These are phyloP conservation scores for Ianthella basta DNA, from an alignment of 37 sponge, comb jelly and placozoan genomes.

Conservation along the genomic window DNA sequence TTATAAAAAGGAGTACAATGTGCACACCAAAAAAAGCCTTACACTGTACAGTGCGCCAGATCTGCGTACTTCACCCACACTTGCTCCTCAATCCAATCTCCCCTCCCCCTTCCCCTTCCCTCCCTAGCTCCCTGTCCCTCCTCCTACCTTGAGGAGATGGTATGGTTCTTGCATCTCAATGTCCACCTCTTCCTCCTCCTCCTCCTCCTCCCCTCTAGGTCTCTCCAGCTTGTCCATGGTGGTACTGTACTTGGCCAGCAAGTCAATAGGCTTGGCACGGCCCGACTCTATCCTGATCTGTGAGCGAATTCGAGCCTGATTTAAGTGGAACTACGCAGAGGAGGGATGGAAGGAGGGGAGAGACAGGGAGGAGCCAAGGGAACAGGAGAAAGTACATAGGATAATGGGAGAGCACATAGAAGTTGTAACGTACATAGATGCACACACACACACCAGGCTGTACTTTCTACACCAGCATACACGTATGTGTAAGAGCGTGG, in stretches of 20 bases:
- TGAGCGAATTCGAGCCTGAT: slow-evolving; percentile 93
- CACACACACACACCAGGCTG: no score
- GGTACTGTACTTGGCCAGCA: slow-evolving; percentile 93
- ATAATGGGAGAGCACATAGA: no score
- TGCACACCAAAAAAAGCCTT: no score
- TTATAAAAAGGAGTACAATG: no score
- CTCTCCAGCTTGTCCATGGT: slow-evolving; percentile 25
- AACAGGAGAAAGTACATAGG: not conserved
- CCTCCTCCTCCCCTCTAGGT: no score
- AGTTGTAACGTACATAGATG: not conserved
- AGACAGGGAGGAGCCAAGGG: not conserved
- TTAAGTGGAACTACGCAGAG: slow-evolving; percentile 84
- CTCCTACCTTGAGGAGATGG: slow-evolving; percentile 64
- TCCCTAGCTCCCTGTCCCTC: not conserved
- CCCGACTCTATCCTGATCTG: slow-evolving; percentile 88
- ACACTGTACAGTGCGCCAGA: no score
- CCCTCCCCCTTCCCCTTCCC: no score
- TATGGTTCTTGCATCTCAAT: slow-evolving; percentile 93
- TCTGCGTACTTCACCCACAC: no score
- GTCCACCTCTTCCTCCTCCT: slow-evolving; percentile 66
- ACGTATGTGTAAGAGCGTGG: no score
- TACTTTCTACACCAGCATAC: no score
- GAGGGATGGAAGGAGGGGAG: no score
- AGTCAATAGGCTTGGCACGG: slow-evolving; percentile 96
- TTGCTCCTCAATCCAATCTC: no score